Evolutionary conservation across 2,797 vertebrate genomes (phyloP), one percentile per base, ranked within the genome.

Genomic region (Coccyzus lansbergi): DNA sequence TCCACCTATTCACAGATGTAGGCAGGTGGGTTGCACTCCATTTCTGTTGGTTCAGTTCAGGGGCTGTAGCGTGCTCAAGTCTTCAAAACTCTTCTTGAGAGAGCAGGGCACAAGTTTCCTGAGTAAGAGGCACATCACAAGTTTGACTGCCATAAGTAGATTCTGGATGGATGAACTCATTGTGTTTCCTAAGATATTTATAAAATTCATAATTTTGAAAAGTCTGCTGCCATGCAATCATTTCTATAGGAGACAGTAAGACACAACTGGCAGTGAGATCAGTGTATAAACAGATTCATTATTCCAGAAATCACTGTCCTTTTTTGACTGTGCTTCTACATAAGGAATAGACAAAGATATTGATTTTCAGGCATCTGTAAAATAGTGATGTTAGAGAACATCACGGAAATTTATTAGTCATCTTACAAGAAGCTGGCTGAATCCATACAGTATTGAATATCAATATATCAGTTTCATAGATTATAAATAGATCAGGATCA

Each of bases 381-480:
- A 70, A 64, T 24, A 70, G 25, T 15, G 64, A 83, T 86, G 56
- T 64, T 90, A 76, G 58, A 83, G 62, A 92, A 52, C 19, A 68
- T 68, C 56, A 81, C 12, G 55, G 56, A 89, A 89, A 87, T 91
- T 67, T 85, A 83, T 70, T 85, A 70, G 60, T 83, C 36, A 29
- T 80, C 67, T 58, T 82, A 72, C 21, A 82, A 79, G 58, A 83
- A 92, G 63, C 52, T 91, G 84, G 40, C 52, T 67, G 68, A 74
- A 89, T 89, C 78, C 71, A 58, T 49, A 69, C 33, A 25, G 24
- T 60, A 92, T 63, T 65, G 74, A 92, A 25, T 60, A 94, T 31
- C 88, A 77, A 55, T 82, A 7, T 10, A 91, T 87, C 81, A 77
- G 14, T 85, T 96, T 83, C 75, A 91, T 13, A 72, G 86, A 65